Evolutionary conservation across 2,888 invertebrate species (phyloP), one percentile per base, ranked within the genome.

Genomic region (Cheilosia vulpina): DNA sequence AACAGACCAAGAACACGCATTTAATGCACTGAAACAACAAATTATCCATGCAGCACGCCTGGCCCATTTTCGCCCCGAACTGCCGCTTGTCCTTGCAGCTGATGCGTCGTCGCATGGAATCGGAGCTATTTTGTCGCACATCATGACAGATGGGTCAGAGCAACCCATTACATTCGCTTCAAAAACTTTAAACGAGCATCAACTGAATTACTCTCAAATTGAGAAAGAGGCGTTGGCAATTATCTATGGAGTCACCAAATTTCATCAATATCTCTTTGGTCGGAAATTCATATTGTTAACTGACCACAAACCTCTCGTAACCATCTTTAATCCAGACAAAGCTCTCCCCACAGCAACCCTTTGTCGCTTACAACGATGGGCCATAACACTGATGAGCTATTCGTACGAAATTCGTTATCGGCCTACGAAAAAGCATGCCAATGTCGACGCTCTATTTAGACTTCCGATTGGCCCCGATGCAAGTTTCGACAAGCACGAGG

Each of bases 211-310:
- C 82, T 90, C 82, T 7, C 87, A 88, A 60, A 85, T 89, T 11
- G 89, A 89, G 47, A 87, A 87, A 87, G 21, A 38, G 11, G 38
- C 38, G 0, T 38, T 38, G 38, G 38, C 38, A 2, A 13, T 38
- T 4, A 81, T 90, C 24, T 92, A 87, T 72, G 90, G 89, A 2
- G 88, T 92, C 2, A 88, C 88, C 24, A 88, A 89, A 81, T 93
- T 92, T 83, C 89, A 90, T 68, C 87, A 90, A 11, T 93, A 90
- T 80, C 43, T 92, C 1, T 90, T 88, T 87, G 92, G 92, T 3
- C 79, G 90, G 1, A 81, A 88, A 9, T 93, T 93, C 87, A 88
- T 87, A 0, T 81, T 92, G 11, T 19, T 88, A 13, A 92, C 91
- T 1, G 91, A 92, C 82, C 89, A 91, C 77, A 88, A 90, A 65